phyloP scores from a whole-genome alignment of 2,888 invertebrate genomes.

The Idaea aversata region DNA sequence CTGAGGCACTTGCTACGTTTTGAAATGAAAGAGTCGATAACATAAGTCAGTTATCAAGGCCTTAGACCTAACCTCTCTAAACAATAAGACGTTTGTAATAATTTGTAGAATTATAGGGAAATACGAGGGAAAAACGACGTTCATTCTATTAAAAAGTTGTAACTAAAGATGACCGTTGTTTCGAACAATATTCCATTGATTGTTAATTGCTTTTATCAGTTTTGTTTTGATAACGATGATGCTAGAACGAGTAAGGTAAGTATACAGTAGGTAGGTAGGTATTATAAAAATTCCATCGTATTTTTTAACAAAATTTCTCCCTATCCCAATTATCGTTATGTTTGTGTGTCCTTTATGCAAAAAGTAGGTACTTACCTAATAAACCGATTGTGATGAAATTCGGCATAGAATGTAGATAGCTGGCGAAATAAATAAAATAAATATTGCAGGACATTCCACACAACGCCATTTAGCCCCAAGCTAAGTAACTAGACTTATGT shows the following conservation, averaged over 20 bases:
- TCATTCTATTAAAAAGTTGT: not conserved
- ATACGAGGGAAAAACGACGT: not conserved
- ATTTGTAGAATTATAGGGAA: not conserved
- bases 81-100: not conserved
- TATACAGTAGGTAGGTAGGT: not conserved
- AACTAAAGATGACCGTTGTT: not conserved
- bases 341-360: not conserved
- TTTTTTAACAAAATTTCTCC: not conserved
- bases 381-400: too few relatives aligned
- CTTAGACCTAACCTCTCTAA: not conserved
- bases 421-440: too few relatives aligned
- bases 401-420: too few relatives aligned
- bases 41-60: not conserved
- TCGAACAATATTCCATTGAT: not conserved
- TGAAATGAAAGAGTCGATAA: too few relatives aligned
- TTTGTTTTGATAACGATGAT: not conserved
- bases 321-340: not conserved
- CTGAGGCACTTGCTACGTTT: too few relatives aligned
- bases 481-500: too few relatives aligned
- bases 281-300: not conserved
- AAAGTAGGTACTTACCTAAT: too few relatives aligned
- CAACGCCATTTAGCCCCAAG: too few relatives aligned
- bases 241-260: not conserved
- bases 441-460: too few relatives aligned
- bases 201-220: slow-evolving; percentile 2